Evolutionary conservation across 2,888 invertebrate species (phyloP).

Genomic region (Megamerina dolium): DNA sequence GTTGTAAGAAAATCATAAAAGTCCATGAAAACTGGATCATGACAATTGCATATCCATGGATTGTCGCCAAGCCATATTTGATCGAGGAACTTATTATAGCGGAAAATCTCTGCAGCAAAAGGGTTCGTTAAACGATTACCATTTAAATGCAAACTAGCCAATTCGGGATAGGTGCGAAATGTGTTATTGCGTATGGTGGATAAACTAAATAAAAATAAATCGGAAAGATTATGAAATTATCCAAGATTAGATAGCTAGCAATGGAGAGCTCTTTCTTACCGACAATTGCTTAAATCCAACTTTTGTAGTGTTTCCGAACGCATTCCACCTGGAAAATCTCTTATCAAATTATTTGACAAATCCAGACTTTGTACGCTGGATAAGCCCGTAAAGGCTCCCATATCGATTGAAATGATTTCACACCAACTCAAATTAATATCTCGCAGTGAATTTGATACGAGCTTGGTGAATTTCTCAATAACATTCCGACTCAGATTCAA

Average conservation of each 20-base stretch:
- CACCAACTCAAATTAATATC: conserved; percentile 60
- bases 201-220: conserved; percentile 59
- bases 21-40: conserved; percentile 55
- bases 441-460: conserved; percentile 56
- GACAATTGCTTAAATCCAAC: conserved; percentile 52
- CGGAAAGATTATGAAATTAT: no score
- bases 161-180: conserved; percentile 57
- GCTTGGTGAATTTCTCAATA: conserved; percentile 54
- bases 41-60: conserved; percentile 72
- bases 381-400: conserved; percentile 54
- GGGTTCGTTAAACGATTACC: conserved; percentile 66
- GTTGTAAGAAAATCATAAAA: conserved; percentile 59
- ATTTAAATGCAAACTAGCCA: conserved; percentile 59
- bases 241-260: no score
- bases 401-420: conserved; percentile 57
- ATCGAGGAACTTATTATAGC: conserved; percentile 55
- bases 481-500: conserved; percentile 64
- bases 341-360: conserved; percentile 62
- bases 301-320: conserved; percentile 57
- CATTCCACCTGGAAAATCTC: conserved; percentile 57
- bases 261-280: conserved; percentile 30
- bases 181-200: conserved; percentile 58
- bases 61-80: conserved; percentile 63
- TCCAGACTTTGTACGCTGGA: conserved; percentile 57
- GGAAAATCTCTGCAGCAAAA: conserved; percentile 57